Base-by-base conservation (phyloP, 2,113 vertebrate species). In the Apteryx mantelli region DNA sequence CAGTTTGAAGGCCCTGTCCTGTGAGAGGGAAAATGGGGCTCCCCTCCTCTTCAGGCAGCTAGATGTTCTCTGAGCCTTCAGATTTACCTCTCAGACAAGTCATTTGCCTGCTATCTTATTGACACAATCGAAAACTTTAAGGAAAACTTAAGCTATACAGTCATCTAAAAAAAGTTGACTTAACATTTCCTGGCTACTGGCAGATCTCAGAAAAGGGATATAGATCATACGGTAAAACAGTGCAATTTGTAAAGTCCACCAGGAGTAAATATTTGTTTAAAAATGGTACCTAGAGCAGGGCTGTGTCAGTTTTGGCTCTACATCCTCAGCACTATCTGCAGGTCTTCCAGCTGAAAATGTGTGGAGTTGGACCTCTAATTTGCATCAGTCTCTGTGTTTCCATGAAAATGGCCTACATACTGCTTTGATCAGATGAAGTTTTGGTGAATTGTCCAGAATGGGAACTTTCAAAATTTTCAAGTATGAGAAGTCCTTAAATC, bases 171-270 rank as follows among this genome's bases (percentile, higher is more conserved):
- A 74, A 34, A 79, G 6, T 34, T 17, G 1, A 34, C 32, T 32
- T 42, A 34, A 15, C 7, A 60, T 66, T 50, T 85, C 32, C 48
- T 38, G 36, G 17, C 3, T 85, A 68, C 36, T 65, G 48, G 19
- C 13, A 82, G 34, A 28, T 28, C 26, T 42, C 10, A 75, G n/a
- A 69, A 46, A 65, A 46, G 4, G 4, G 52, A 9, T 36, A 21
- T 17, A 21, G 4, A 26, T 48, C 0, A 0, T 13, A 56, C 13
- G 5, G 19, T 69, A 61, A 82, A 79, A 6, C 36, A 42, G 10
- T 80, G 3, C 24, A 40, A 28, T 12, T 82, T 64, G 48, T 61
- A 14, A 82, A 88, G 60, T 46, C 26, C 9, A 52, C 7, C 21
- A 42, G 36, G 13, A 87, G 8, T 26, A 92, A 83, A 84, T n/a